These are phyloP conservation scores for Fregata magnificens DNA, from an alignment of 2,113 vertebrate genomes.

Conservation along the genomic window DNA sequence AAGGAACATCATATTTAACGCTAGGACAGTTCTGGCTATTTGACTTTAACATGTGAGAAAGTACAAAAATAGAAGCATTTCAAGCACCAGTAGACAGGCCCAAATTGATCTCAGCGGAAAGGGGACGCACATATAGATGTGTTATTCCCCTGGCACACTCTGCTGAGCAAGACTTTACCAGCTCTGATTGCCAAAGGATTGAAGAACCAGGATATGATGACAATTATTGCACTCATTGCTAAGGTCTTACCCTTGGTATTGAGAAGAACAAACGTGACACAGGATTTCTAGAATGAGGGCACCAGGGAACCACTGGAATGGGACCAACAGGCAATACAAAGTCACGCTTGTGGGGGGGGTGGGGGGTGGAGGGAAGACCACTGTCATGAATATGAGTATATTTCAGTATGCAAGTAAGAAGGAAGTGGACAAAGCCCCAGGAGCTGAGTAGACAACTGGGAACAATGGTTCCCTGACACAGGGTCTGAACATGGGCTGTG, in stretches of 20 bases:
- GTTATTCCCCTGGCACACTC: not conserved
- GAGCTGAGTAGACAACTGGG: not conserved
- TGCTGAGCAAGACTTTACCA: not conserved
- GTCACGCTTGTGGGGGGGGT: no score
- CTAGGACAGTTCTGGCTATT: not conserved
- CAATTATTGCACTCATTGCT: not conserved
- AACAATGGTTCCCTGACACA: not conserved
- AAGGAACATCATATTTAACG: not conserved
- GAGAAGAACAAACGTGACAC: not conserved
- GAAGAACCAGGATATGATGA: not conserved
- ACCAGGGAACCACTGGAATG: not conserved
- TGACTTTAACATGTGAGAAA: not conserved
- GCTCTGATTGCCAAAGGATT: not conserved
- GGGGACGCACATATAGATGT: not conserved
- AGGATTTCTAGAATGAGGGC: not conserved
- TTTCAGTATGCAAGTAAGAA: not conserved
- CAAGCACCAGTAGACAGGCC: not conserved
- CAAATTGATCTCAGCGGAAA: not conserved
- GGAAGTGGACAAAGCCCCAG: not conserved
- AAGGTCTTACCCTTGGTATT: not conserved
- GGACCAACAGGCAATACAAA: not conserved
- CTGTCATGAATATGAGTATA: not conserved
- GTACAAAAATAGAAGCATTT: not conserved
- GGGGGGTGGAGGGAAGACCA: not conserved
- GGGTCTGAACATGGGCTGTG: not conserved